A percentile compares a stretch with the other conserved stretches of the same genome.
phyloP scores from a whole-genome alignment of 2,888 invertebrate genomes.

The Plebejus anna region DNA sequence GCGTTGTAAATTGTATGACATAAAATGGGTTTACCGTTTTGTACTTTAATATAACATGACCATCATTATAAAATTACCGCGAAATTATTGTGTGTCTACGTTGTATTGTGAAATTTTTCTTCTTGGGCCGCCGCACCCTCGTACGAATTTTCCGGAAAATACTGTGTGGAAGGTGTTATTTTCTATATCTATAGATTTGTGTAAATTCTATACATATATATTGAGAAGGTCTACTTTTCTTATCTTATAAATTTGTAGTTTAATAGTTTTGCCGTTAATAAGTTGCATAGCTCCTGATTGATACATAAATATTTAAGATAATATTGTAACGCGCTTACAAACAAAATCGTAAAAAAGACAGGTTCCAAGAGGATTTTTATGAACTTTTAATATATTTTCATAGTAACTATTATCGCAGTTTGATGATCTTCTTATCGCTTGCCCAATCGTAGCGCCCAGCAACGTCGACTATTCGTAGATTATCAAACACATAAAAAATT shows the following conservation, averaged over 20 bases:
- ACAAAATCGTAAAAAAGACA: conserved; percentile 13
- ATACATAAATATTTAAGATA: conserved; percentile 17
- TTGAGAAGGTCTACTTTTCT: neutral
- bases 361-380: neutral
- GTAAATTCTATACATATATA: neutral
- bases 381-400: conserved; percentile 19
- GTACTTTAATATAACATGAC: neutral
- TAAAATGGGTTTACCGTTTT: conserved; percentile 21
- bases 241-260: conserved; percentile 10
- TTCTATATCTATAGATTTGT: neutral
- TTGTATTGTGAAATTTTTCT: neutral
- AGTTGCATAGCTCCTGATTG: conserved; percentile 8
- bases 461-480: conserved; percentile 1
- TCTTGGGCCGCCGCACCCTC: neutral
- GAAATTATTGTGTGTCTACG: neutral
- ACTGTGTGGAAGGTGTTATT: neutral
- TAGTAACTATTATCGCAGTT: conserved; percentile 4
- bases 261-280: conserved; percentile 10
- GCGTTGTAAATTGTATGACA: conserved; percentile 9
- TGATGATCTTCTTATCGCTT: conserved; percentile 19
- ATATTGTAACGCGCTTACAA: conserved; percentile 15
- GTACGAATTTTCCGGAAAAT: neutral
- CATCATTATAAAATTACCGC: neutral
- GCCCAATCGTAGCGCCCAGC: conserved; percentile 14
- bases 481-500: conserved; percentile 5